Conservation (phyloP, 1,140 invertebrate genomes). For the Drosophila lacteicornis region DNA sequence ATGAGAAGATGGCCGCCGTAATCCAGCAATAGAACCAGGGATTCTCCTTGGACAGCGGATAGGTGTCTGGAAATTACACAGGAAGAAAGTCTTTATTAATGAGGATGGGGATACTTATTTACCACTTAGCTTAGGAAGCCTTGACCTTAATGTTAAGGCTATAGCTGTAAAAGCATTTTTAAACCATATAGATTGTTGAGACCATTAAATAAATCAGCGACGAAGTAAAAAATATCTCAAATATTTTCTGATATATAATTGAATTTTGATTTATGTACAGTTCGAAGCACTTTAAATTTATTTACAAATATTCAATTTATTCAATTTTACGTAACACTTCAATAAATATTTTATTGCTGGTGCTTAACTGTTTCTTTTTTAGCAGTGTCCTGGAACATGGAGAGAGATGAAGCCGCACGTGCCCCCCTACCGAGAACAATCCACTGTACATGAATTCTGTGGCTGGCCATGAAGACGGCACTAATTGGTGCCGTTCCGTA, state of each 20-base stretch:
- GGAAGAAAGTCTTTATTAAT: not conserved
- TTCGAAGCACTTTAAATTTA: too few species aligned
- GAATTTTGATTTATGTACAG: too few species aligned
- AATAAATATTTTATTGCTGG: not conserved
- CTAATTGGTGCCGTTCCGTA: slow-evolving; percentile 67
- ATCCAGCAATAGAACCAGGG: slow-evolving; percentile 94
- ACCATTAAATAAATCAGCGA: too few species aligned
- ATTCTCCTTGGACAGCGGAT: slow-evolving; percentile 88
- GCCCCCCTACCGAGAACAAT: slow-evolving; percentile 48
- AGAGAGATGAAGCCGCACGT: slow-evolving; percentile 7
- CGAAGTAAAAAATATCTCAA: too few species aligned
- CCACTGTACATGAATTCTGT: slow-evolving; percentile 56
- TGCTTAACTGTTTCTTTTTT: not conserved
- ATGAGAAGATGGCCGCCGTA: slow-evolving; percentile 91
- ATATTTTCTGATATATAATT: too few species aligned
- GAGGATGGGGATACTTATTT: too few species aligned
- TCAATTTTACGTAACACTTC: too few species aligned
- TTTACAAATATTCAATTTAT: too few species aligned
- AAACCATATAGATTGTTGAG: too few species aligned
- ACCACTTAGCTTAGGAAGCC: too few species aligned
- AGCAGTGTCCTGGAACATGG: not conserved
- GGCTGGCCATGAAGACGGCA: slow-evolving; percentile 33
- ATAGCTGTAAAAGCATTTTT: too few species aligned
- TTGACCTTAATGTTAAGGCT: too few species aligned
- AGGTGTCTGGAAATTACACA: slow-evolving; percentile 85